These are phyloP conservation scores for Falco peregrinus DNA, from an alignment of 2,797 vertebrate species.

Conservation along the genomic window DNA sequence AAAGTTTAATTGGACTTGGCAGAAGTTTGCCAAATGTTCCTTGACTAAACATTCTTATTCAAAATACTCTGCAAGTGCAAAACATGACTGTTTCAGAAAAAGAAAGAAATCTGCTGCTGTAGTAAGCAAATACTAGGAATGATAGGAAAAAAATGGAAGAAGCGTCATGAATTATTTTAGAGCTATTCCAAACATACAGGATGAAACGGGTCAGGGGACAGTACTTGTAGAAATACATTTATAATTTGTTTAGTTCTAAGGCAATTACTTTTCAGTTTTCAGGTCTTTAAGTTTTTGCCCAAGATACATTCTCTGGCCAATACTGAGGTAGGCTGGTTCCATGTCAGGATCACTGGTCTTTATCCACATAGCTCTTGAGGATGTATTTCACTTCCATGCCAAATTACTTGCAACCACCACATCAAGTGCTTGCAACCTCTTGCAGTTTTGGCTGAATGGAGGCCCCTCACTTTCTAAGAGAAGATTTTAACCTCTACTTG, in stretches of 20 bases:
- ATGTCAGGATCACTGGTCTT: not conserved
- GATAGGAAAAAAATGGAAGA: not conserved
- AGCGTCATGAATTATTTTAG: not conserved
- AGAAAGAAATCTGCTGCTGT: not conserved
- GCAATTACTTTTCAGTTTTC: not conserved
- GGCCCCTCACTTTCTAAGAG: not conserved
- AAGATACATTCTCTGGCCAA: not conserved
- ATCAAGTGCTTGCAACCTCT: not conserved
- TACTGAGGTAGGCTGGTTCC: not conserved
- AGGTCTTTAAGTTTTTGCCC: not conserved
- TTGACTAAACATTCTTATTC: not conserved
- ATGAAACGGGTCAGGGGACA: not conserved
- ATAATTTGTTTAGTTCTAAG: not conserved
- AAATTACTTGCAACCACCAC: not conserved
- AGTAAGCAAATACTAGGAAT: not conserved
- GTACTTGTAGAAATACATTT: not conserved
- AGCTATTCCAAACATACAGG: not conserved
- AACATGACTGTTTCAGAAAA: not conserved
- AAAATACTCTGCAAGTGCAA: not conserved
- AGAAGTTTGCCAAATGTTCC: not conserved
- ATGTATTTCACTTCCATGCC: not conserved
- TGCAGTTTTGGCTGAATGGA: not conserved
- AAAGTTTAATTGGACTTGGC: not conserved
- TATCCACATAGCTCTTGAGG: not conserved
- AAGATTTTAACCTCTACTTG: not conserved